phyloP scores from a whole-genome alignment of 2,797 vertebrate genomes.

The Etheostoma perlongum region DNA sequence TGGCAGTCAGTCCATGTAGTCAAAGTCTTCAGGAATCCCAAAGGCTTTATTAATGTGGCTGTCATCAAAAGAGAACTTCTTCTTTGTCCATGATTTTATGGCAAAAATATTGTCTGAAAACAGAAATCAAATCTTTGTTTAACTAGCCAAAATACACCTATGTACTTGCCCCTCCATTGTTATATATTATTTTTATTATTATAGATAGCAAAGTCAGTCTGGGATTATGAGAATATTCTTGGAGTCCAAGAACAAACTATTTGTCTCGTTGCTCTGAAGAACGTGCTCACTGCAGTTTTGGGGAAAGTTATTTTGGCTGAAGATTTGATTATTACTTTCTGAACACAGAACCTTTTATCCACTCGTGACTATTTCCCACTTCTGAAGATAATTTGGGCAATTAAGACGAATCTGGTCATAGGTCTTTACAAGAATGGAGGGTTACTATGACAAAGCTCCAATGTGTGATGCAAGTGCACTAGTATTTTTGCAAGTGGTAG shows the following conservation, averaged over 20 bases:
- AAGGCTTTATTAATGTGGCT: conserved; percentile 94
- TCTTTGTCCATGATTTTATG: conserved; percentile 98
- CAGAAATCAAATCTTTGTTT: conserved; percentile 13
- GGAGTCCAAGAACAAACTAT: conserved; percentile 35
- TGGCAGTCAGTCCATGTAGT: conserved; percentile 92
- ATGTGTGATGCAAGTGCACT: neutral
- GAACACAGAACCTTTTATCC: conserved; percentile 10
- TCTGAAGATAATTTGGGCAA: conserved; percentile 20
- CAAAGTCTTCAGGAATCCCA: conserved; percentile 97
- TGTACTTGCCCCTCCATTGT: neutral
- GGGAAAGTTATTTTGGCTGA: conserved; percentile 27
- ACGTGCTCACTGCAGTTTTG: neutral
- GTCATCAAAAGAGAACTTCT: conserved; percentile 95
- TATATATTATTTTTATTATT: neutral
- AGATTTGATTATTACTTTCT: conserved; percentile 20
- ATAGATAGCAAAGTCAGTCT: conserved; percentile 17
- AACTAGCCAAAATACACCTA: neutral
- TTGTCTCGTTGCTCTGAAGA: conserved; percentile 12
- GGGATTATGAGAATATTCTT: conserved; percentile 9
- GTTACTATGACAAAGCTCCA: neutral
- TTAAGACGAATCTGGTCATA: neutral
- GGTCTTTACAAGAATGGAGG: neutral
- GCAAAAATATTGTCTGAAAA: conserved; percentile 95
- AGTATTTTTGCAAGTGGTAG: neutral
- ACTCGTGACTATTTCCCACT: neutral